A percentile compares a stretch with the other conserved stretches of the same genome.
phyloP scores from a whole-genome alignment of 1,140 invertebrate species.

The Drosophila pallidifrons region DNA sequence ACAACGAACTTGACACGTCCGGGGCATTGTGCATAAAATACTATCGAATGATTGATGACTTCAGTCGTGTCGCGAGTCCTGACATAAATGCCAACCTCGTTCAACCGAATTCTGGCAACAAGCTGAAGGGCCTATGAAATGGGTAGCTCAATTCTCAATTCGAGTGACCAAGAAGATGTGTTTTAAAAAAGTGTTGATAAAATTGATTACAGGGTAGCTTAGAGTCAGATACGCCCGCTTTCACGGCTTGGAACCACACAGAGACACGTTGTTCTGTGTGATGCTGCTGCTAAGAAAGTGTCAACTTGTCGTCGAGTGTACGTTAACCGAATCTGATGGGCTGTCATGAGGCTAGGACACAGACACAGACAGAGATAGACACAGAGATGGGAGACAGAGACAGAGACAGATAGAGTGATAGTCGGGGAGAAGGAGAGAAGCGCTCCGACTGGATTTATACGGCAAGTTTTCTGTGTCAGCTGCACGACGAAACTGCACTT shows the following conservation, averaged over 20 bases:
- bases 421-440: no score
- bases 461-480: slow-evolving; percentile 16
- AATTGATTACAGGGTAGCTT: neutral
- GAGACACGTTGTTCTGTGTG: slow-evolving; percentile 16
- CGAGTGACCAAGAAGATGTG: no score
- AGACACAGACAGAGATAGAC: neutral
- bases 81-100: slow-evolving; percentile 19
- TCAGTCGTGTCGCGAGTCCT: slow-evolving; percentile 9
- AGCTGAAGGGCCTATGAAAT: neutral
- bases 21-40: neutral
- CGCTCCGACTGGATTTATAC: slow-evolving; percentile 2
- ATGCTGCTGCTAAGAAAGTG: slow-evolving; percentile 19
- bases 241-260: slow-evolving; percentile 1
- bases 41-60: slow-evolving; percentile 23
- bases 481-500: slow-evolving; percentile 5
- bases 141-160: no score
- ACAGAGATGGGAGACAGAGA: neutral
- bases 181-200: no score
- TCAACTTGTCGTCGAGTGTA: slow-evolving; percentile 22
- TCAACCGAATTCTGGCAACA: slow-evolving; percentile 1
- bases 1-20: neutral
- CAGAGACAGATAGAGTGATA: neutral
- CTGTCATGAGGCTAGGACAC: neutral
- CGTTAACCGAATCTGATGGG: slow-evolving; percentile 27
- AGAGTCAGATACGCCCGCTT: neutral